Conservation (phyloP, 2,888 invertebrate species). For the Eucera pruinosa region DNA sequence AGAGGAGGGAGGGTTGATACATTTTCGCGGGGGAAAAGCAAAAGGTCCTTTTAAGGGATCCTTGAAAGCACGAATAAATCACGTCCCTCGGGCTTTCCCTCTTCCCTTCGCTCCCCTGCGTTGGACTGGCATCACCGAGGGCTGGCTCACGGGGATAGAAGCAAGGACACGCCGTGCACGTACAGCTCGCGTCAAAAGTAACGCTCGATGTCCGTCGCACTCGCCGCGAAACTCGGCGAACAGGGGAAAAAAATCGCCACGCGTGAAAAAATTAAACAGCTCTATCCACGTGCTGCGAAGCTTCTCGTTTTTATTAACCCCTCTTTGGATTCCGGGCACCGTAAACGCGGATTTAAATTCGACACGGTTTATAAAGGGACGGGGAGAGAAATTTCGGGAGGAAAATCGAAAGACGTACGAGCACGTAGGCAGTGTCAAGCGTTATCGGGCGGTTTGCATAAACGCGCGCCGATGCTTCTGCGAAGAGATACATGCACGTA, state of each 20-base stretch:
- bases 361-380: too few species aligned
- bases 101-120: background rate
- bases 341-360: too few species aligned
- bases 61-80: conserved; percentile 74
- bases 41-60: conserved; percentile 67
- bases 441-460: background rate
- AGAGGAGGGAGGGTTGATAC: conserved; percentile 33
- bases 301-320: background rate
- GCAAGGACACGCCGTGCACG: conserved; percentile 55
- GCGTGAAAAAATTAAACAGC: conserved; percentile 30
- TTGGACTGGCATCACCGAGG: conserved; percentile 22
- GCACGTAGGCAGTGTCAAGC: background rate
- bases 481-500: conserved; percentile 16
- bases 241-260: too few species aligned
- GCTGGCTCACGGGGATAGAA: conserved; percentile 13
- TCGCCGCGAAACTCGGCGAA: too few species aligned
- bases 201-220: conserved; percentile 72
- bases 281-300: background rate
- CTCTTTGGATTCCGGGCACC: too few species aligned
- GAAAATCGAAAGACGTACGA: conserved; percentile 6
- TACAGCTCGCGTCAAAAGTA: conserved; percentile 74
- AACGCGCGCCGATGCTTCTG: background rate
- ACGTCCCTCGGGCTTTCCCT: conserved; percentile 62
- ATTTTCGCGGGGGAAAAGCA: conserved; percentile 28
- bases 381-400: background rate